phyloP scores from a whole-genome alignment of 2,113 vertebrate species.

The Oncorhynchus kisutch region DNA sequence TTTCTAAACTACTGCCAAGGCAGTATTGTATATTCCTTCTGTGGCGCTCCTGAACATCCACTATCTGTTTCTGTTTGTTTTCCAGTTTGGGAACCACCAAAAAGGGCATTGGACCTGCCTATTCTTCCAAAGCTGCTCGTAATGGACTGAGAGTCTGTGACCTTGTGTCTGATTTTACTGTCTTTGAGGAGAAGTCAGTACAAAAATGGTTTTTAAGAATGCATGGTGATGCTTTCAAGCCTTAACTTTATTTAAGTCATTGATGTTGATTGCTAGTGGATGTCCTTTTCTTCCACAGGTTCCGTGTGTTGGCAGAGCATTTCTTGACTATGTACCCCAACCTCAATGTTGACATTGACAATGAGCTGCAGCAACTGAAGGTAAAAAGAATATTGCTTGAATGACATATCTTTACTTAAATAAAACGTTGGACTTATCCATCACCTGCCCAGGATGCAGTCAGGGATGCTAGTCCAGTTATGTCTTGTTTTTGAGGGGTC shows the following conservation, averaged over 20 bases:
- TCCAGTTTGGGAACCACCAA: constrained; percentile 81
- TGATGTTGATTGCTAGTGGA: neutral
- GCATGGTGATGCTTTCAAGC: neutral
- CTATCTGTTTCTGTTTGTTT: constrained; percentile 8
- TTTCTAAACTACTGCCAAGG: neutral
- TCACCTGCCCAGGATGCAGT: neutral
- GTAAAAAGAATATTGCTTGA: constrained; percentile 46
- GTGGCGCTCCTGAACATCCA: neutral
- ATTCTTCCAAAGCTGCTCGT: constrained; percentile 81
- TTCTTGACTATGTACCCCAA: constrained; percentile 77
- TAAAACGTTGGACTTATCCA: neutral
- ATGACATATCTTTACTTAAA: neutral
- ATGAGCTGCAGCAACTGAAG: constrained; percentile 76
- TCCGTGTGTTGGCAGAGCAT: constrained; percentile 73
- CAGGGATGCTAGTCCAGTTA: neutral
- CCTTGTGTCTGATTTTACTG: constrained; percentile 75
- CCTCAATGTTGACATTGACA: constrained; percentile 70
- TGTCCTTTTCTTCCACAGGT: constrained; percentile 53
- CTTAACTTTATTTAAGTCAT: neutral
- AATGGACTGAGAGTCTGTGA: constrained; percentile 80
- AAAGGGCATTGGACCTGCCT: constrained; percentile 81
- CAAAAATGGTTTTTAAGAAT: neutral
- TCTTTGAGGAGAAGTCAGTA: constrained; percentile 79
- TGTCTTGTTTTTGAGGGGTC: no score
- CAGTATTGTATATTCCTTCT: neutral